Conservation (phyloP, 2,888 invertebrate species). For the Aethes cnicana region DNA sequence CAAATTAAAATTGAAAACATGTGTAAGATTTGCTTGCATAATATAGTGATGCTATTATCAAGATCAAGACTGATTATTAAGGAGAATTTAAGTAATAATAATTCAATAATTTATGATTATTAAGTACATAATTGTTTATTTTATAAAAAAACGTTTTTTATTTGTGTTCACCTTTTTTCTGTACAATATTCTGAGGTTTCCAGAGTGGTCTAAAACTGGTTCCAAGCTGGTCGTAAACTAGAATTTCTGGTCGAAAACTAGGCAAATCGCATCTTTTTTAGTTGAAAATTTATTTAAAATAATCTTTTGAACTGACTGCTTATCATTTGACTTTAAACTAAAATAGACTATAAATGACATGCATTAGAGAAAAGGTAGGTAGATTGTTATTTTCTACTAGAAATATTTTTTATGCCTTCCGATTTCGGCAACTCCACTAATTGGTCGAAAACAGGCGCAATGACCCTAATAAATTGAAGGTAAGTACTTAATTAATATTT, state of each 20-base stretch:
- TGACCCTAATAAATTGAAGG: too few species aligned
- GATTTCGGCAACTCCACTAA: conserved; percentile 36
- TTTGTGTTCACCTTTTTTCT: conserved; percentile 26
- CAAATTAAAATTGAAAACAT: too few species aligned
- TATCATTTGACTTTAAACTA: too few species aligned
- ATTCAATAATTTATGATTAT: too few species aligned
- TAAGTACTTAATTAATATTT: too few species aligned
- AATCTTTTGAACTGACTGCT: conserved; percentile 20
- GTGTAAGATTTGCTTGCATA: too few species aligned
- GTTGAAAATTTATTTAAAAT: conserved; percentile 28
- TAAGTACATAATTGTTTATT: too few species aligned
- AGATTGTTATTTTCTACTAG: conserved; percentile 28
- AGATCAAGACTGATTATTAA: too few species aligned
- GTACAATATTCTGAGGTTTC: too few species aligned
- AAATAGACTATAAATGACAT: conserved; percentile 35
- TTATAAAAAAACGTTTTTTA: not conserved
- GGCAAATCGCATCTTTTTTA: conserved; percentile 28
- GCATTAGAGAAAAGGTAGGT: too few species aligned
- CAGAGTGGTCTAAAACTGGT: conserved; percentile 33
- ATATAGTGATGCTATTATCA: too few species aligned
- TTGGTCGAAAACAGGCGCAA: conserved; percentile 33
- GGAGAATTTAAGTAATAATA: too few species aligned
- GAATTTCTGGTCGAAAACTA: conserved; percentile 32
- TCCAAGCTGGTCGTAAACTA: conserved; percentile 29
- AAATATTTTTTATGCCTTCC: conserved; percentile 32